phyloP scores from a whole-genome alignment of 2,113 vertebrate species.

The Sceloporus tristichus region DNA sequence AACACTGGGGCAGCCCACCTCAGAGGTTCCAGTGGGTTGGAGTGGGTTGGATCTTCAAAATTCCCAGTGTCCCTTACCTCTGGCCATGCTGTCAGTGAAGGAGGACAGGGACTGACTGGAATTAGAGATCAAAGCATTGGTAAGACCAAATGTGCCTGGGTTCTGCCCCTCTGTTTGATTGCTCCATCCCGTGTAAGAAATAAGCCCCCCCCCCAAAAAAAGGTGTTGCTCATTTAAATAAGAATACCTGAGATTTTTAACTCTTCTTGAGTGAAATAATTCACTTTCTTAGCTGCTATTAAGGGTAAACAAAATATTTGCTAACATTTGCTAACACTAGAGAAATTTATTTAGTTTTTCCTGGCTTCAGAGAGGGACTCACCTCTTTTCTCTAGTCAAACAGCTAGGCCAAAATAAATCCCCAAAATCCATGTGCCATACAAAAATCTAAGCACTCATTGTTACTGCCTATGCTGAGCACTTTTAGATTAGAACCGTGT shows the following conservation, averaged over 20 bases:
- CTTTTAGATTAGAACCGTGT: neutral
- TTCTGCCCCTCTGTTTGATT: neutral
- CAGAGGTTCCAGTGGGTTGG: neutral
- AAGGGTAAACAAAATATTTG: conserved; percentile 55
- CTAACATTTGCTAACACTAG: conserved; percentile 45
- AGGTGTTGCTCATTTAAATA: conserved; percentile 17
- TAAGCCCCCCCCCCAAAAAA: neutral
- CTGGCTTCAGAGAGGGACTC: neutral
- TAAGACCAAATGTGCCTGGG: neutral
- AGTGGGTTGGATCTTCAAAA: no score
- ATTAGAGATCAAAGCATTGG: no score
- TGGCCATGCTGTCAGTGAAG: no score
- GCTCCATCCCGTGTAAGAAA: neutral
- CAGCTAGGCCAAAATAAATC: neutral
- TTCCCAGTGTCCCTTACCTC: no score
- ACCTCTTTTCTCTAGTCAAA: no score
- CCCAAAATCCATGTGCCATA: neutral
- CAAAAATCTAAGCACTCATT: neutral
- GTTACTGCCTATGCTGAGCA: neutral
- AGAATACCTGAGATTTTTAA: conserved; percentile 1
- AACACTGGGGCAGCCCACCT: neutral
- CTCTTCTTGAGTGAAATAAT: conserved; percentile 20
- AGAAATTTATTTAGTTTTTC: conserved; percentile 12
- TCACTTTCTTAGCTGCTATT: conserved; percentile 34
- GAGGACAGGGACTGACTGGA: no score